phyloP scores from a whole-genome alignment of 2,888 invertebrate genomes.

The Allolobophora icterica region DNA sequence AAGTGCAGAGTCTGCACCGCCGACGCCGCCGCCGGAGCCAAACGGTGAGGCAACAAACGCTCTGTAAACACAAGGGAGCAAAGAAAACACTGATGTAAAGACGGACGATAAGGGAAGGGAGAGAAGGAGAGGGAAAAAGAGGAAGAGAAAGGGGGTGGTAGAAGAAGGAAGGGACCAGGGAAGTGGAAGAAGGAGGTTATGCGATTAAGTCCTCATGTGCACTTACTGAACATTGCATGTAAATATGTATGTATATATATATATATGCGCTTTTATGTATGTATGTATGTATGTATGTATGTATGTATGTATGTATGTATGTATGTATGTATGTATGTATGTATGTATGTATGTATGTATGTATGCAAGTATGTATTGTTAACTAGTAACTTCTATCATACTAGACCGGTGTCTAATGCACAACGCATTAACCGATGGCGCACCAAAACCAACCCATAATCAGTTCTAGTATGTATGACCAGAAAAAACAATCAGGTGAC shows the following conservation, averaged over 20 bases:
- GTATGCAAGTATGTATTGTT: no score
- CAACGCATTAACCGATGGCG: no score
- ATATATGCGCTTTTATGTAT: not conserved
- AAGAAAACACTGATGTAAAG: not conserved
- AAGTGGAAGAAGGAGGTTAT: not conserved
- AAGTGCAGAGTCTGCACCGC: not conserved
- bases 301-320: no score
- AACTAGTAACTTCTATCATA: no score
- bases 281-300: not conserved
- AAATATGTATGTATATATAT: not conserved
- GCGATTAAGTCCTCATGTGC: no score
- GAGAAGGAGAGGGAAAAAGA: not conserved
- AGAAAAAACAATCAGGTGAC: no score
- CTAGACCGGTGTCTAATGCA: no score
- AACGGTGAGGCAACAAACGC: not conserved
- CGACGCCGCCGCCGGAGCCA: not conserved
- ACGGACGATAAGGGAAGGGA: not conserved
- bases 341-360: no score
- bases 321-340: no score
- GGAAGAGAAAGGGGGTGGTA: not conserved
- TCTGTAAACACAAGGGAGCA: not conserved
- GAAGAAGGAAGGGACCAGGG: no score
- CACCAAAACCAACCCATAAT: no score
- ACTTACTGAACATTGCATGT: not conserved
- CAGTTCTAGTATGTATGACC: no score